Conservation (phyloP, 2,113 vertebrate genomes). For the Platycercus adscitus region DNA sequence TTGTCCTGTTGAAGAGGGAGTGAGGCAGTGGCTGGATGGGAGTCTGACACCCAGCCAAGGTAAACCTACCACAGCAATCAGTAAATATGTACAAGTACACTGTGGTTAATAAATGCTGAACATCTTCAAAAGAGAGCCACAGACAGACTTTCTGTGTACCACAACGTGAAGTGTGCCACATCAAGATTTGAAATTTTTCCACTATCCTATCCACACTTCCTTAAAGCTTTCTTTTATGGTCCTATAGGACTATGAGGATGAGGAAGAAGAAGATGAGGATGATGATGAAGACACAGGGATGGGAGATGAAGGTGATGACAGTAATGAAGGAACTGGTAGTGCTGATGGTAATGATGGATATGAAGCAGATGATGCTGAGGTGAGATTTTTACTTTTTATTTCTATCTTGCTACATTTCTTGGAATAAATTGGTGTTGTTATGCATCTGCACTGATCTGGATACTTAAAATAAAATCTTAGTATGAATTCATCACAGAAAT, state of each 20-base stretch:
- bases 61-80: background rate
- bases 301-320: conserved; percentile 93
- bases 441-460: background rate
- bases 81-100: background rate
- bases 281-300: conserved; percentile 93
- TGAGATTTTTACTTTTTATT: conserved; percentile 28
- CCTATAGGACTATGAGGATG: conserved; percentile 86
- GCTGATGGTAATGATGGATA: conserved; percentile 91
- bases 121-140: background rate
- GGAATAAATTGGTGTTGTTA: background rate
- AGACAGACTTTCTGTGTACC: background rate
- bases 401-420: background rate
- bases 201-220: background rate
- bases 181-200: background rate
- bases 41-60: background rate
- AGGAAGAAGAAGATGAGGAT: conserved; percentile 90
- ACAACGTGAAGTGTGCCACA: background rate
- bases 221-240: background rate
- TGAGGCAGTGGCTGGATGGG: background rate
- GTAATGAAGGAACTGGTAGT: conserved; percentile 89
- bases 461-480: background rate
- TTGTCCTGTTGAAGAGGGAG: background rate
- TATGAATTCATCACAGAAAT: background rate
- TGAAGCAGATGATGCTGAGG: conserved; percentile 92
- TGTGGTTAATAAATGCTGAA: background rate